Evolutionary conservation across 2,113 vertebrate species (phyloP), one percentile per base, ranked within the genome.

Genomic region (Meleagris gallopavo): DNA sequence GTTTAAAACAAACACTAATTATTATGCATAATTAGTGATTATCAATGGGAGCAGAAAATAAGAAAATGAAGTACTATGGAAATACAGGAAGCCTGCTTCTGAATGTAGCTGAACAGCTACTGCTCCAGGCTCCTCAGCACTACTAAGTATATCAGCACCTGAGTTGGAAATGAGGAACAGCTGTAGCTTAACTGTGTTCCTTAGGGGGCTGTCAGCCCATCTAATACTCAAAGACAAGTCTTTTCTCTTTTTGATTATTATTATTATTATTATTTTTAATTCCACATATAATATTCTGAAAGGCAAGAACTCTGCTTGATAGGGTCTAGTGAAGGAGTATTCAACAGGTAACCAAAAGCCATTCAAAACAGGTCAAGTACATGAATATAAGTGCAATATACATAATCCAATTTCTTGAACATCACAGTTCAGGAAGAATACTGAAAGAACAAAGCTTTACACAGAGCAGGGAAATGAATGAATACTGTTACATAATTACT

Each of bases 21-120:
- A 46, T 34, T 72, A 8, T 9, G 72, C 0, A 1, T 17, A 69
- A 82, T 13, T 30, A 55, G 18, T 11, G 27, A 61, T 48, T 69
- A 89, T 36, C 40, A 57, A 46, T 69, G 15, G 19, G 1, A 81
- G 6, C 6, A 41, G 11, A 54, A 64, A 62, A 3, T 20, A 66
- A 88, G 24, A 83, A 73, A 86, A 58, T 11, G n/a, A 77, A 81
- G 32, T 13, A n/a, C 54, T 55, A 30, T 10, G 62, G 13, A 72
- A 83, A 22, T 10, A 58, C 0, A 2, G 3, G 0, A 76, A 73
- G 14, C 29, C 27, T 58, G 2, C 27, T 61, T 58, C 43, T 32
- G 1, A 8, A 67, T 40, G 32, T 1, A 85, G 62, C 11, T n/a
- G 34, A 58, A 48, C 62, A 72, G 30, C 2, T 5, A 2, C n/a